These are phyloP conservation scores for Formica aserva DNA, from an alignment of 2,888 invertebrate genomes.

Conservation along the genomic window DNA sequence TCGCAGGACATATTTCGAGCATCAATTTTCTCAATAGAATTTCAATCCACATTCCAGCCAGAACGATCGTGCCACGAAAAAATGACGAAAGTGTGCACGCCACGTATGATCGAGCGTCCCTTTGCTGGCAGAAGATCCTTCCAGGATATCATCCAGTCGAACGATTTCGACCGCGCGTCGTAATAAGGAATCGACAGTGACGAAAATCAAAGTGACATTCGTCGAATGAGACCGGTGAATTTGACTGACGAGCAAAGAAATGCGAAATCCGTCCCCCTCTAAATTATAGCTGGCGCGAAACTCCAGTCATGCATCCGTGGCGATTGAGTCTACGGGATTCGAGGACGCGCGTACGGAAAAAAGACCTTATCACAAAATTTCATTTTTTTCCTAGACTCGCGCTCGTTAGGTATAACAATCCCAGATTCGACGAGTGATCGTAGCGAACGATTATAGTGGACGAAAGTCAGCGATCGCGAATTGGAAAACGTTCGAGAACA, in stretches of 20 bases:
- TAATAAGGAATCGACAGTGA: constrained; percentile 66
- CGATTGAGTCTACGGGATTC: constrained; percentile 58
- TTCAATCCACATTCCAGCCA: constrained; percentile 68
- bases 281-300: constrained; percentile 6
- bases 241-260: neutral
- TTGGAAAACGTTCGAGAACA: neutral
- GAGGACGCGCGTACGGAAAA: constrained; percentile 58
- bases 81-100: constrained; percentile 64
- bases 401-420: constrained; percentile 4
- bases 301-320: constrained; percentile 32
- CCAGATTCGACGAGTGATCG: neutral
- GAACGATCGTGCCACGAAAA: constrained; percentile 56
- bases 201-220: constrained; percentile 38
- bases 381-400: neutral
- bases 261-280: constrained; percentile 43
- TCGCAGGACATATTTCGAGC: constrained; percentile 69
- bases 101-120: constrained; percentile 60
- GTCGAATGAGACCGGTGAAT: constrained; percentile 10
- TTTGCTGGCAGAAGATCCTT: constrained; percentile 47
- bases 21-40: constrained; percentile 69
- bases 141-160: constrained; percentile 48
- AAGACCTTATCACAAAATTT: constrained; percentile 22
- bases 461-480: neutral
- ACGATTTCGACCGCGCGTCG: constrained; percentile 50
- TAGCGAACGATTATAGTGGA: neutral